Evolutionary conservation across 92 coral and sea anemone species (phyloP), one percentile per base, ranked within the genome.

Genomic region (Siderastrea radians): DNA sequence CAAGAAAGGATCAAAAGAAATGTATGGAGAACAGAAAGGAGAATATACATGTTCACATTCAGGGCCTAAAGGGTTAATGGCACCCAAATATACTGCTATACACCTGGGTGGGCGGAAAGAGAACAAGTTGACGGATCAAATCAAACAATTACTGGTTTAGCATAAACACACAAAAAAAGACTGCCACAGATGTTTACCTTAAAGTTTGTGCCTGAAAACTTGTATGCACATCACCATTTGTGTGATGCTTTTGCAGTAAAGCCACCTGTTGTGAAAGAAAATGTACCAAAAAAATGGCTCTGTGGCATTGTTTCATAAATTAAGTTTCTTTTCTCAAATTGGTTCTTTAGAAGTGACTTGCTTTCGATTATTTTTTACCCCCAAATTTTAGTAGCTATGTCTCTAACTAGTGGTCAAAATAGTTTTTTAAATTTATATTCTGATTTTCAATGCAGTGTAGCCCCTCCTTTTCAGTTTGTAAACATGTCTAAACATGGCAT

Each of bases 181-280:
- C n/a, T n/a, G n/a, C 3, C 17, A 3, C 17, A 15, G 17, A 19
- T 2, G 2, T 74, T n/a, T 57, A 84, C 82, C 63, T 72, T 63
- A 58, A 84, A 49, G 71, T 75, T 74, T 87, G 81, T 69, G 74
- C 81, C 88, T 66, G 89, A 66, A 81, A 76, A 70, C 76, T 82
- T 87, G 48, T 53, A 55, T 75, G 72, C 78, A 77, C 71, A 80
- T 59, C 72, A 75, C 81, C 74, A 66, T 82, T 86, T 77, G 46
- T 77, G 87, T 79, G 88, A 58, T 81, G 68, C 68, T 89, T 91
- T 60, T 50, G 62, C 10, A 83, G 45, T 46, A 58, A 8, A 67
- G 71, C 9, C 13, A 44, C 69, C 81, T 78, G 72, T 75, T 68
- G 68, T 9, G 65, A 49, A 43, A 47, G 12, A 59, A 68, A 8